A percentile compares a stretch with the other conserved stretches of the same genome.
phyloP scores from a whole-genome alignment of 2,888 invertebrate genomes.

The Altica lythri region DNA sequence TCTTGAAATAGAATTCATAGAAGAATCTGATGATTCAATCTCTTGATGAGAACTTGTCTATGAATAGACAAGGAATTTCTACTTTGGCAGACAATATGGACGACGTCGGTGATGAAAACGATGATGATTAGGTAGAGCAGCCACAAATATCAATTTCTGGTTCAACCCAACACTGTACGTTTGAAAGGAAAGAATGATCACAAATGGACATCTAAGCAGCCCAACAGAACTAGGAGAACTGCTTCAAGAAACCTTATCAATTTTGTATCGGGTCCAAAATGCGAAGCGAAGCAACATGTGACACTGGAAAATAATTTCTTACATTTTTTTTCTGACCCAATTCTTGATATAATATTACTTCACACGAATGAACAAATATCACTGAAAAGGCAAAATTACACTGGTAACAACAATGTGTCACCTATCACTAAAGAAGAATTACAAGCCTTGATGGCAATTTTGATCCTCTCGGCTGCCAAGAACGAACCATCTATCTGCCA shows the following conservation, averaged over 20 bases:
- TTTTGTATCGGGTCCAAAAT: not conserved
- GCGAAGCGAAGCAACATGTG: not conserved
- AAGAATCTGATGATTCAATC: too few species aligned
- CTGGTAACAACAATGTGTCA: not conserved
- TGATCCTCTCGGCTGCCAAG: not conserved
- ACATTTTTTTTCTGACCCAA: not conserved
- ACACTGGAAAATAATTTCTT: not conserved
- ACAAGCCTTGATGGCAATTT: not conserved
- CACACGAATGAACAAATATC: not conserved
- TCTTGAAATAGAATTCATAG: too few species aligned
- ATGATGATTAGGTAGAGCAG: not conserved
- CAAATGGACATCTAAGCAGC: not conserved
- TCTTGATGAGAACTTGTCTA: too few species aligned
- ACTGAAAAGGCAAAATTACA: not conserved
- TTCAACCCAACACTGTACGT: not conserved
- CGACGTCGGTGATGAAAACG: not conserved
- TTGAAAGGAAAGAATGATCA: not conserved
- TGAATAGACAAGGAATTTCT: too few species aligned
- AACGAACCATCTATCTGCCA: not conserved
- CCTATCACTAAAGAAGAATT: not conserved
- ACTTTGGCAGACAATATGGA: not conserved
- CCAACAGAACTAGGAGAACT: not conserved
- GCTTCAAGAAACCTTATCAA: not conserved
- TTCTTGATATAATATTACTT: not conserved
- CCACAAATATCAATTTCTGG: not conserved